A percentile compares a stretch with the other conserved stretches of the same genome.
Conservation (phyloP, 2,113 vertebrate genomes). For the Uria aalge region DNA sequence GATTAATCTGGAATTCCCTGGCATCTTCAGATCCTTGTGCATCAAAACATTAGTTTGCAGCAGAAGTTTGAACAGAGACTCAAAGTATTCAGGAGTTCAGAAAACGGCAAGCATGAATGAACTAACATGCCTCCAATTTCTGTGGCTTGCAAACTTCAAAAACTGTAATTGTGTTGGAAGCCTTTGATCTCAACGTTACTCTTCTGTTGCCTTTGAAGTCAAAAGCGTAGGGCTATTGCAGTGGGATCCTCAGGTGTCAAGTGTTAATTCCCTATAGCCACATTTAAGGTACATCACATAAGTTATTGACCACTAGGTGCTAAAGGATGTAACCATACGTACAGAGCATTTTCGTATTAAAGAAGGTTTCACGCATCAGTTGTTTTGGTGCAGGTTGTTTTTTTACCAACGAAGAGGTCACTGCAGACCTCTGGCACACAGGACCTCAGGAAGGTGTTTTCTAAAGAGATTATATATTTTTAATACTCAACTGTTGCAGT, state of each 20-base stretch:
- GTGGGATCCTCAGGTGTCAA: neutral
- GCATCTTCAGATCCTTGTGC: neutral
- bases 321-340: fast-evolving
- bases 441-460: neutral
- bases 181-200: neutral
- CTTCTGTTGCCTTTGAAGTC: conserved; percentile 6
- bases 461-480: neutral
- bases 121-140: neutral
- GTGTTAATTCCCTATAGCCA: neutral
- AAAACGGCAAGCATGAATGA: neutral
- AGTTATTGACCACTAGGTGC: neutral
- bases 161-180: neutral
- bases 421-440: neutral
- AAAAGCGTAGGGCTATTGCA: neutral
- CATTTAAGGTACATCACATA: neutral
- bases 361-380: neutral
- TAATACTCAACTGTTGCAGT: neutral
- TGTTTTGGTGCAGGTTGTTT: neutral
- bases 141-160: neutral
- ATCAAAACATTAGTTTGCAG: neutral
- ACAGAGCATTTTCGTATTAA: neutral
- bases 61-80: neutral
- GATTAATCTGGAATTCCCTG: neutral
- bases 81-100: neutral
- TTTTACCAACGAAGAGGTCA: neutral